Base-by-base conservation (phyloP, 2,797 vertebrate genomes). In the Carduelis carduelis region DNA sequence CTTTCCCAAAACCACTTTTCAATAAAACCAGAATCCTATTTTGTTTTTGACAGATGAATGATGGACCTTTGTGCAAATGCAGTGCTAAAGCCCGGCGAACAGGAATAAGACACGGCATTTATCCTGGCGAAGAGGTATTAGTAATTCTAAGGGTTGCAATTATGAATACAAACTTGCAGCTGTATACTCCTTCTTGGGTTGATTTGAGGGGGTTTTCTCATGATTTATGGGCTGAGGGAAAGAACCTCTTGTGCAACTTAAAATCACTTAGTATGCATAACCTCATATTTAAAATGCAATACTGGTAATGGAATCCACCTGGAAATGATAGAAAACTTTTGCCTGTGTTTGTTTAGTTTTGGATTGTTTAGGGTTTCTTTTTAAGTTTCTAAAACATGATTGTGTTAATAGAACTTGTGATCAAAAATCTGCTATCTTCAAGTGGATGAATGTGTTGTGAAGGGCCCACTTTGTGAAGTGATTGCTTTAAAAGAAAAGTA, bases 81-180 rank as follows among this genome's bases (percentile, higher is more conserved):
- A 99, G 99, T 23, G 98, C 99, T 85, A 99, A 99, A 98, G 99
- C 99, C 79, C 98, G 99, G 83, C 98, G 99, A 74, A 99, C 99
- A 1, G 99, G 99, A 94, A 99, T 99, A 92, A 98, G 99, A 91
- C 99, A 99, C 97, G 99, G 99, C 98, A 99, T 99, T 98, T 99
- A 99, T 97, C 99, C 99, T 3, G 99, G 99, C 4, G 99, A 99
- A 97, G 99, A 99, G 99, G 99, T 99, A 98, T 65, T 65, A 98
- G n/a, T 55, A 76, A 68, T 80, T 82, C 63, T 79, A 68, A 83
- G 72, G 53, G 72, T 56, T 89, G 35, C 52, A 59, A 72, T 66
- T 94, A 61, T 41, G 68, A 90, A 78, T 41, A 34, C 63, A 49
- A 26, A 87, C 39, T 43, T 95, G 50, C 86, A 78, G 64, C 71